These are phyloP conservation scores for Cladopsammia gracilis DNA, from an alignment of 64 coral and sea anemone species.

Conservation along the genomic window DNA sequence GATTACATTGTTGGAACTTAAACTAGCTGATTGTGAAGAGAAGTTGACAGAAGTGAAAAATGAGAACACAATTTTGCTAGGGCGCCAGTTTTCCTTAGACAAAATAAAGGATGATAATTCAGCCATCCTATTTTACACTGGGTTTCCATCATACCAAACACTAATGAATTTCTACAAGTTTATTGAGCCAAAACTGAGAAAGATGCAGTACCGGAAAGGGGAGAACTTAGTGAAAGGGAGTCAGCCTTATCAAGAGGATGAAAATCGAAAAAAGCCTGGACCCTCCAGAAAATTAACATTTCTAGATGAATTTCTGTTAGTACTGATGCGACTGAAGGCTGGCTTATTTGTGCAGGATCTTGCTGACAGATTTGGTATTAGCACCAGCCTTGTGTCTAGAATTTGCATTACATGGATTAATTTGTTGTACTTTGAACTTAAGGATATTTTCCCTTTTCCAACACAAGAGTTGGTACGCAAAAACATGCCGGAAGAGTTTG, in stretches of 20 bases:
- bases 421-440: conserved; percentile 15
- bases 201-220: conserved; percentile 65
- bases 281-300: conserved; percentile 27
- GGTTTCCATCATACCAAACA: conserved; percentile 31
- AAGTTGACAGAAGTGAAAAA: conserved; percentile 18
- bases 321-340: conserved; percentile 44
- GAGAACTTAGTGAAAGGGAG: background rate
- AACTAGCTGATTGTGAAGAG: conserved; percentile 6
- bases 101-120: conserved; percentile 65
- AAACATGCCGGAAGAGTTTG: conserved; percentile 23
- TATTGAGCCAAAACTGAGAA: conserved; percentile 45
- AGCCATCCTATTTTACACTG: conserved; percentile 43
- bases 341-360: conserved; percentile 47
- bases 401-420: conserved; percentile 48
- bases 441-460: conserved; percentile 39
- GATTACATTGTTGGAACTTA: conserved; percentile 17
- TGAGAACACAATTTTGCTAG: conserved; percentile 13
- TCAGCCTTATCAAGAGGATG: conserved; percentile 22
- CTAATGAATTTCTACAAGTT: conserved; percentile 15
- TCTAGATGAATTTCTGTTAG: conserved; percentile 28
- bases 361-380: conserved; percentile 44
- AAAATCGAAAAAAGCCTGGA: conserved; percentile 32
- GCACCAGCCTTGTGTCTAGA: conserved; percentile 16
- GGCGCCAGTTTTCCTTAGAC: conserved; percentile 43
- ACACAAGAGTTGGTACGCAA: background rate